These are phyloP conservation scores for Uropsilus gracilis DNA, from an alignment of 2,113 vertebrate species.

Conservation along the genomic window DNA sequence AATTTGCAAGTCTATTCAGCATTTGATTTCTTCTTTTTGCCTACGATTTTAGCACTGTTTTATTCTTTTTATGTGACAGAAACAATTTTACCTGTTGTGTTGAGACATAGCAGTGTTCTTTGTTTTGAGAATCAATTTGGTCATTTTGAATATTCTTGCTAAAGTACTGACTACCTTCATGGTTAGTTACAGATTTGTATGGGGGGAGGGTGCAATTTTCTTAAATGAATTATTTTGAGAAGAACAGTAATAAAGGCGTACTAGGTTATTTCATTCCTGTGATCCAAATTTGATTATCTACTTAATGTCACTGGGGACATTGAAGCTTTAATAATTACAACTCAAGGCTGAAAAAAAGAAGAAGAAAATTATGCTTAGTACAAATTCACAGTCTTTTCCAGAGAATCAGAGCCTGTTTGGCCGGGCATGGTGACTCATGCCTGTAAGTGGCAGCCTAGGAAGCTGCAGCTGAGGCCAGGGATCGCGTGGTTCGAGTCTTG, in stretches of 20 bases:
- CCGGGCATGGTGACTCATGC: too few relatives aligned
- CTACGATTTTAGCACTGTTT: not conserved
- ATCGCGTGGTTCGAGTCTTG: too few relatives aligned
- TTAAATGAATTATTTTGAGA: conserved; percentile 76
- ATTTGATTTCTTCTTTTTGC: conserved; percentile 58
- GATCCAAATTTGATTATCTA: conserved; percentile 85
- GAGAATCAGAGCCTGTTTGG: conserved; percentile 67
- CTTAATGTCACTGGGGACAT: conserved; percentile 84
- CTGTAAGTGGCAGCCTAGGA: too few relatives aligned
- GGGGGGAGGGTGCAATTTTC: not conserved
- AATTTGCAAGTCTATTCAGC: conserved; percentile 67
- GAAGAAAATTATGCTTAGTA: conserved; percentile 77
- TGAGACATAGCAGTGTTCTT: conserved; percentile 54
- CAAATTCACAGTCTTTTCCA: conserved; percentile 58
- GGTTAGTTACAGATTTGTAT: not conserved
- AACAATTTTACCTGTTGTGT: not conserved
- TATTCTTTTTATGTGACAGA: not conserved
- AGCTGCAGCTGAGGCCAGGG: too few relatives aligned
- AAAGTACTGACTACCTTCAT: conserved; percentile 5
- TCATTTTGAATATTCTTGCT: conserved; percentile 56
- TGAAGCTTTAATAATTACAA: conserved; percentile 84
- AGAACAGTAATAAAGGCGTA: conserved; percentile 63
- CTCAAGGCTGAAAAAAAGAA: conserved; percentile 72
- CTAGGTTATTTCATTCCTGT: conserved; percentile 77
- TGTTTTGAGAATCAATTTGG: conserved; percentile 53